Base-by-base conservation (phyloP, 1,140 invertebrate species). In the Aphelinus certus region DNA sequence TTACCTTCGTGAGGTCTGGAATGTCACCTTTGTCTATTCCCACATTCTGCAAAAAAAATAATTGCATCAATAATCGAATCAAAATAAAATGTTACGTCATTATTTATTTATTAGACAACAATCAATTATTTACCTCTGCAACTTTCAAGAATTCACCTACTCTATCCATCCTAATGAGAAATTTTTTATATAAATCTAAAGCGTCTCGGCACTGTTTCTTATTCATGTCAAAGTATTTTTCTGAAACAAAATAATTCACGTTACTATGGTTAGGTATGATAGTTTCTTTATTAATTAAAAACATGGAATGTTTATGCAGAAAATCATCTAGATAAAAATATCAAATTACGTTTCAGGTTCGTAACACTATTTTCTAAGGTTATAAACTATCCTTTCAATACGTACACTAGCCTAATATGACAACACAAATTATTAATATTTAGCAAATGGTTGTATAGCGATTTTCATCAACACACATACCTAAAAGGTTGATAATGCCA, bases 191-290 rank as follows among this genome's bases (percentile, higher is more conserved):
- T 78, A 98, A 92, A 86, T 99, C 98, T 83, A 99, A 91, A 77
- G 97, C 98, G 86, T 99, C 98, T 84, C 96, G 92, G 83, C 96
- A 98, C 83, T 96, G 95, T 86, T 99, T 99, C 87, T 99, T 99
- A 88, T 99, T 99, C 97, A 99, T 99, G 87, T 99, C 97, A 89
- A 99, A 99, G 90, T 97, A 99, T 89, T 99, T 98, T 88, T 98
- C 97, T 92, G 84, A 2, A 88, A 77, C 5, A 47, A 47, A 69
- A 1, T 62, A 26, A 26, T 26, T 26, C 26, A 26, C 26, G 26
- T 26, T 26, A 26, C 26, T 26, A 26, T 26, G 26, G 26, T 26
- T 26, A 26, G 26, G 26, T 26, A 26, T 26, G 26, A 26, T 26
- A 26, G 26, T 26, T 26, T 26, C 26, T 26, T 26, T 26, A 26